A percentile compares a stretch with the other conserved stretches of the same genome.
phyloP scores from a whole-genome alignment of 2,888 invertebrate species.

The Oxystoma pomonae region DNA sequence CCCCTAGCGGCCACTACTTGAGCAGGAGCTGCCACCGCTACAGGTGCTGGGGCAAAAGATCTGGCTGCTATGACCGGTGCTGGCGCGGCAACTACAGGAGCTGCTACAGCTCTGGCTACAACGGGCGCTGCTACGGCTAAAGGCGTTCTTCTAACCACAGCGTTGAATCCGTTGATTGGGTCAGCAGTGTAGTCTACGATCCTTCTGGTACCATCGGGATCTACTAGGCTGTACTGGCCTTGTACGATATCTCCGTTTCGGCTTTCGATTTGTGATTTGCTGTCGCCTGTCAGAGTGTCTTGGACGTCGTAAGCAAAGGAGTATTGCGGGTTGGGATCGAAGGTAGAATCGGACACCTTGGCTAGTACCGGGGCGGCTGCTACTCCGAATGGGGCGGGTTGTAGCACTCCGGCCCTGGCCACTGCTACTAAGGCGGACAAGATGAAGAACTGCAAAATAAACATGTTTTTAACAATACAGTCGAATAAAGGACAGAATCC shows the following conservation, averaged over 20 bases:
- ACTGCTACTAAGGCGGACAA: slow-evolving; percentile 42
- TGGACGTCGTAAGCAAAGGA: slow-evolving; percentile 67
- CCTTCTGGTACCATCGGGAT: slow-evolving; percentile 61
- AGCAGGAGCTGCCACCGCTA: slow-evolving; percentile 25
- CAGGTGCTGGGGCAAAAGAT: slow-evolving; percentile 17
- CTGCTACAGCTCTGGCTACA: slow-evolving; percentile 28
- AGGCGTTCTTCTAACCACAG: slow-evolving; percentile 62
- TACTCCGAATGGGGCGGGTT: slow-evolving; percentile 37
- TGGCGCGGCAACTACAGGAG: slow-evolving; percentile 37
- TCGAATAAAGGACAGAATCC: no score
- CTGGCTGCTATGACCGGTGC: slow-evolving; percentile 23
- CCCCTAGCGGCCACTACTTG: slow-evolving; percentile 21
- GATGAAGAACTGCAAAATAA: slow-evolving; percentile 26
- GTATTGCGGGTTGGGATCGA: slow-evolving; percentile 62
- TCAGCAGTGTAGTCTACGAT: slow-evolving; percentile 64
- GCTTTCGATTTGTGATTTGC: slow-evolving; percentile 51
- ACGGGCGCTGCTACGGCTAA: slow-evolving; percentile 47
- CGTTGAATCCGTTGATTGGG: slow-evolving; percentile 64
- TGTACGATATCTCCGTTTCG: slow-evolving; percentile 62
- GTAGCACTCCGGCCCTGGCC: slow-evolving; percentile 39
- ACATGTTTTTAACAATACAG: no score
- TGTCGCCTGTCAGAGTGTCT: slow-evolving; percentile 61
- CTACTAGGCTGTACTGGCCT: slow-evolving; percentile 59
- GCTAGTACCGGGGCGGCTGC: slow-evolving; percentile 47
- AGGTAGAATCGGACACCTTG: slow-evolving; percentile 46